Evolutionary conservation across 2,888 invertebrate species (phyloP).

Genomic region (Seira musarum): DNA sequence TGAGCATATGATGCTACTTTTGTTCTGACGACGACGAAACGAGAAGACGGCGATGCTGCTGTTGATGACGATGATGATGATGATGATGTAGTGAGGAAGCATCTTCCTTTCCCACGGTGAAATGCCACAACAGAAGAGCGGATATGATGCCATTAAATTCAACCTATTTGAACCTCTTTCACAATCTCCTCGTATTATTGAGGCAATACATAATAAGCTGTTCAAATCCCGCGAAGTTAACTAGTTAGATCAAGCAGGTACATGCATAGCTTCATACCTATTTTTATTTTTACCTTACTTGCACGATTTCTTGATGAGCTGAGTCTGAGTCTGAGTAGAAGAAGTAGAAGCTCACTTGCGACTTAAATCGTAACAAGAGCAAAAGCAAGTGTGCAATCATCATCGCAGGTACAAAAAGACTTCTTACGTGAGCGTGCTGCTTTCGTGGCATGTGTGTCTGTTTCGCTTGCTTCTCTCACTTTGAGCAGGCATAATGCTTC

Average conservation of each 20-base stretch:
- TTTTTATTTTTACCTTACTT: neutral
- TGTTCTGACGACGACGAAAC: neutral
- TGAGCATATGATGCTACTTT: slow-evolving; percentile 44
- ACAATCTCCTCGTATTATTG: slow-evolving; percentile 51
- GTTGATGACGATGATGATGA: slow-evolving; percentile 53
- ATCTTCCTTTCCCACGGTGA: slow-evolving; percentile 70
- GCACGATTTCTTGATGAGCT: neutral
- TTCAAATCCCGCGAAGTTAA: slow-evolving; percentile 6
- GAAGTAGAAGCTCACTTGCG: neutral
- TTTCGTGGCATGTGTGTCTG: neutral
- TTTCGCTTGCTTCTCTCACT: too few relatives aligned
- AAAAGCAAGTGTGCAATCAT: neutral
- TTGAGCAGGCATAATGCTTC: too few relatives aligned
- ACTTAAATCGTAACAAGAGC: neutral
- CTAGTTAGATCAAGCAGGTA: slow-evolving; percentile 15
- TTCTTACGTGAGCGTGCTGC: neutral
- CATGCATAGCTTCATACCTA: neutral
- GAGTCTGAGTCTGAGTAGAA: too few relatives aligned
- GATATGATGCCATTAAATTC: slow-evolving; percentile 69
- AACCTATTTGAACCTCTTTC: slow-evolving; percentile 63
- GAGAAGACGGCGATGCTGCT: too few relatives aligned
- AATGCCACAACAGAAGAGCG: slow-evolving; percentile 68
- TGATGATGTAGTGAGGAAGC: slow-evolving; percentile 68
- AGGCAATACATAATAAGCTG: slow-evolving; percentile 47
- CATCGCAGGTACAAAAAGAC: neutral